Conservation (phyloP, 2,797 vertebrate genomes). For the Tauraco hartlaubi region DNA sequence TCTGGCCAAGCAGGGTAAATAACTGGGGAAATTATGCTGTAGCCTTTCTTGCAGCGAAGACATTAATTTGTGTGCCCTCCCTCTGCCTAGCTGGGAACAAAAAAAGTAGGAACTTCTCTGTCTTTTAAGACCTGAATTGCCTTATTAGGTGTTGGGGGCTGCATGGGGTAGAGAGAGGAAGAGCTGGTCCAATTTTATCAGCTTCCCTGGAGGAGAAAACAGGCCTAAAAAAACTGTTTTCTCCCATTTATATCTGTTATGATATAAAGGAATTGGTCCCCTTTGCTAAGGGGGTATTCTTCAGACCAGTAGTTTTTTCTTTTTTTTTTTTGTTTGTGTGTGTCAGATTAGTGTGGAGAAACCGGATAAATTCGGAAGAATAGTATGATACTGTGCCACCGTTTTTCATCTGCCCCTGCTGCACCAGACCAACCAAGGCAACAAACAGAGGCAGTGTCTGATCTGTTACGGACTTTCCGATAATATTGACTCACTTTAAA, state of each 20-base stretch:
- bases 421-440: background rate
- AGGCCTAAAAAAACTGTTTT: background rate
- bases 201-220: background rate
- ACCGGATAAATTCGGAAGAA: background rate
- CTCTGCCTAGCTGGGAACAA: background rate
- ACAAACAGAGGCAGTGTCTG: background rate
- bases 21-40: background rate
- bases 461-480: background rate
- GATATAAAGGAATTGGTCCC: background rate
- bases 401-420: background rate
- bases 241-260: background rate
- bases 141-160: background rate
- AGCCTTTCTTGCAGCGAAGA: background rate
- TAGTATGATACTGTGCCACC: background rate
- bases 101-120: background rate
- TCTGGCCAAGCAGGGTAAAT: conserved; percentile 16
- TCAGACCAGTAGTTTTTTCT: background rate
- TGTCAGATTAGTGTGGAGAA: background rate
- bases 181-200: background rate
- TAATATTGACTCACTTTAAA: background rate
- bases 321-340: background rate
- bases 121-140: background rate
- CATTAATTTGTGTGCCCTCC: background rate
- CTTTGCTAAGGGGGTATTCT: background rate
- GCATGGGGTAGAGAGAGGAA: background rate